A percentile compares a stretch with the other conserved stretches of the same genome.
These are phyloP conservation scores for Disparrhopalites patrizii DNA, from an alignment of 2,888 invertebrate species.

Conservation along the genomic window DNA sequence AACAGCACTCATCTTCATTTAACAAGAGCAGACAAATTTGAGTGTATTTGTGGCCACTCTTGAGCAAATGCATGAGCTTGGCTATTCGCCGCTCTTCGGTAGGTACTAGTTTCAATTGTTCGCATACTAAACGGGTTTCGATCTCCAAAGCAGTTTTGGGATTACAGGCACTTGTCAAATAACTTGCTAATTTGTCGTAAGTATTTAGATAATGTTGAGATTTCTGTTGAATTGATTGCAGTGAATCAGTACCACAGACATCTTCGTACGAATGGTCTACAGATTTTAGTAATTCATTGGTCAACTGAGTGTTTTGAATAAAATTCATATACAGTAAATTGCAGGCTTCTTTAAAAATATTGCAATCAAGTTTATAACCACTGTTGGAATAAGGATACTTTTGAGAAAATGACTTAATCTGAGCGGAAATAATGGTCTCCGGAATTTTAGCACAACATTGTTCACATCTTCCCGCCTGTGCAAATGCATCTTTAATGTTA, in stretches of 20 bases:
- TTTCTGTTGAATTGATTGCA: constrained; percentile 47
- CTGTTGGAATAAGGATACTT: constrained; percentile 48
- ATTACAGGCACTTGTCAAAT: constrained; percentile 23
- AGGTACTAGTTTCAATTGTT: constrained; percentile 5
- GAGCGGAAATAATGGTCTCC: constrained; percentile 54
- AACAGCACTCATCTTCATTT: neutral
- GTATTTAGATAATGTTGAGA: constrained; percentile 1
- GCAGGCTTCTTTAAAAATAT: constrained; percentile 53
- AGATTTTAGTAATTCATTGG: constrained; percentile 51
- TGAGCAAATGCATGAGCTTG: constrained; percentile 14
- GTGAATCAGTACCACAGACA: constrained; percentile 52
- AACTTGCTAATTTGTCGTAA: constrained; percentile 16
- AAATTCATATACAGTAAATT: constrained; percentile 55
- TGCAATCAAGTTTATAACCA: constrained; percentile 24
- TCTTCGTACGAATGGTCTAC: constrained; percentile 54
- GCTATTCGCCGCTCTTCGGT: no score
- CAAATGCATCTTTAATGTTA: constrained; percentile 25
- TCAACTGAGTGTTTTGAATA: constrained; percentile 51
- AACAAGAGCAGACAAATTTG: constrained; percentile 8
- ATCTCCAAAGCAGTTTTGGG: constrained; percentile 1
- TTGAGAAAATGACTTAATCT: constrained; percentile 50
- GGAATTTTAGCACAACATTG: constrained; percentile 9
- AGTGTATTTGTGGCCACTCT: constrained; percentile 2
- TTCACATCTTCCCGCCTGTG: constrained; percentile 24
- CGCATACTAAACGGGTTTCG: constrained; percentile 9